Conservation (phyloP, 1,140 invertebrate genomes). For the Drosophila rhopaloa region DNA sequence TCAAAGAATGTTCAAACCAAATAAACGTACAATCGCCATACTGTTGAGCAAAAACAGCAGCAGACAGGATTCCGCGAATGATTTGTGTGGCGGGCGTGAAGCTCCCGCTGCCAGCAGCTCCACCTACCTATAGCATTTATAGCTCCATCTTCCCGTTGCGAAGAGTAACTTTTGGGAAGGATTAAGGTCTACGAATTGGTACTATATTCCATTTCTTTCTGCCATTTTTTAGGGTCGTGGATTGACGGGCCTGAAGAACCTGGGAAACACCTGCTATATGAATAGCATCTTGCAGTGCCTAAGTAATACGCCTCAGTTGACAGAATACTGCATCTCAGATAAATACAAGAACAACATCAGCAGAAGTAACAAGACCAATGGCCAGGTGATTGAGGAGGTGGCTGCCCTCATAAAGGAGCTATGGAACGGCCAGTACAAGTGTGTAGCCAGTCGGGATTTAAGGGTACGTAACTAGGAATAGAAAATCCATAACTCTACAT, state of each 20-base stretch:
- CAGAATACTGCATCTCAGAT: constrained; percentile 90
- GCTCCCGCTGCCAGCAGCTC: constrained; percentile 56
- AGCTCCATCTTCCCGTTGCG: constrained; percentile 70
- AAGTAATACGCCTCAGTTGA: constrained; percentile 90
- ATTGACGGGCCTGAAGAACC: constrained; percentile 93
- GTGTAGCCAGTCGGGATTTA: constrained; percentile 91
- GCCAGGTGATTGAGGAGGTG: constrained; percentile 90
- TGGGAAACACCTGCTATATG: constrained; percentile 99
- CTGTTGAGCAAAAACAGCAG: constrained; percentile 26
- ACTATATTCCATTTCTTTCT: background rate
- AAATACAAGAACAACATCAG: constrained; percentile 87
- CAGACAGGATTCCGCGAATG: constrained; percentile 53
- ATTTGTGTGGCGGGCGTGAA: constrained; percentile 74
- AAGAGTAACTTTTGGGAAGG: constrained; percentile 49
- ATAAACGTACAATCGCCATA: constrained; percentile 33
- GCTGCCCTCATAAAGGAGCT: constrained; percentile 90
- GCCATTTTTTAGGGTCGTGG: constrained; percentile 87
- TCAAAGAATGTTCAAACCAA: constrained; percentile 66
- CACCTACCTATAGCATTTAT: constrained; percentile 68
- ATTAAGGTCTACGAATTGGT: background rate
- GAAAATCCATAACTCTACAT: too few species aligned
- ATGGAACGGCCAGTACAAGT: constrained; percentile 91
- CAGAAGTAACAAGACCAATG: constrained; percentile 86
- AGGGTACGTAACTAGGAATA: constrained; percentile 68
- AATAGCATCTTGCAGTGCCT: constrained; percentile 98